Base-by-base conservation (phyloP, 1,140 invertebrate genomes). In the Amphibalanus amphitrite region DNA sequence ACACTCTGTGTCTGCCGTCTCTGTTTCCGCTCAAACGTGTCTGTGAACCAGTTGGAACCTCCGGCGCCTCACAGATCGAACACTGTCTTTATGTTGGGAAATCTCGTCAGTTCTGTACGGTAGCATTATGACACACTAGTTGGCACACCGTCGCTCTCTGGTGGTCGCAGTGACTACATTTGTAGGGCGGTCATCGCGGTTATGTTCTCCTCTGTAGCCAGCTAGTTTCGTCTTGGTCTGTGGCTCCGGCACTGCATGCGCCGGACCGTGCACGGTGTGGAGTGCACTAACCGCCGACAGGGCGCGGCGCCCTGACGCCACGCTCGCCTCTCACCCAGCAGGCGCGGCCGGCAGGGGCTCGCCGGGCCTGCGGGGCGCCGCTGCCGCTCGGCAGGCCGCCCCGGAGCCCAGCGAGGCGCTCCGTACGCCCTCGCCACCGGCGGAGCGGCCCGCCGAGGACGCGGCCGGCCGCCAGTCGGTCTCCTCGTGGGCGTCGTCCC, bases 291-390 rank as follows among this genome's bases (percentile, higher is more conserved):
- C 47, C 47, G 6, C 47, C 47, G 47, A 1, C 47, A 23, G 47
- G 10, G 47, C 13, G 13, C 47, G 10, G 47, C 47, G 47, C 20
- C 20, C 47, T 59, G 47, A 59, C 47, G 47, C 20, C 47, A 23
- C 1, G 1, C 47, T 59, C 47, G 10, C 20, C 17, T 59, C 47
- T 59, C 47, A 20, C 47, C 47, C 47, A 20, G 17, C 47, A 59
- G 47, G 23, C 47, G 47, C 47, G 47, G 47, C 13, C 47, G 17
- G 47, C 47, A 69, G 72, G 28, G 69, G 71, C 3, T 73, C 74
- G 29, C 65, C 69, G 17, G 71, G 73, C 69, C 72, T 74, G 26
- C 33, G 47, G 25, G 74, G 73, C 28, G 74, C 75, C n/a, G 73
- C 72, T 29, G 72, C 72, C 38, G 29, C 69, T 17, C 70, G 74